phyloP scores from a whole-genome alignment of 2,797 vertebrate species.

The Falco biarmicus region DNA sequence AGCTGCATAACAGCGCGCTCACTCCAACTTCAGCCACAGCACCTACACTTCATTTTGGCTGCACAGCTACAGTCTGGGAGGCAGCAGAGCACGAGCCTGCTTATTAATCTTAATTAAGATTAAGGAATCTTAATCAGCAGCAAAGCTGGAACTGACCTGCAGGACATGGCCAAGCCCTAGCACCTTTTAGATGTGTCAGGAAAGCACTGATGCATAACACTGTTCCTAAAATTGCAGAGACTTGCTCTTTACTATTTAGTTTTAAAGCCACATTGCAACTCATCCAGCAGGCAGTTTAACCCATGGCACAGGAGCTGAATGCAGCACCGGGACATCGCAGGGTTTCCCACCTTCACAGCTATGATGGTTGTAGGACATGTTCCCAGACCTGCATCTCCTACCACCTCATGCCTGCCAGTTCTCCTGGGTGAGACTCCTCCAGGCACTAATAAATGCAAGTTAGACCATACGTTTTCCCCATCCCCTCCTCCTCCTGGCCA shows the following conservation, averaged over 20 bases:
- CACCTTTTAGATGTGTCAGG: not conserved
- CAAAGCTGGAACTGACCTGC: not conserved
- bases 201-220: not conserved
- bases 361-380: fast-evolving
- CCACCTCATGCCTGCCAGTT: not conserved
- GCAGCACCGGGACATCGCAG: not conserved
- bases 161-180: not conserved
- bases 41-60: not conserved
- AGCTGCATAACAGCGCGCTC: not conserved
- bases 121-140: not conserved
- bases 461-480: not conserved
- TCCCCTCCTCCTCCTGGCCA: not conserved
- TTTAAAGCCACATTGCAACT: not conserved
- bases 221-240: not conserved
- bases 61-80: not conserved
- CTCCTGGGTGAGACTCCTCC: not conserved
- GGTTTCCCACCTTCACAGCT: not conserved
- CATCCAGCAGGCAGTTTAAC: not conserved
- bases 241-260: not conserved
- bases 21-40: not conserved
- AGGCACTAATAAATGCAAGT: not conserved
- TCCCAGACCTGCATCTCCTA: not conserved
- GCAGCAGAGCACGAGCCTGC: not conserved
- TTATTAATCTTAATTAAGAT: too few relatives aligned
- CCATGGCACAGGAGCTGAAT: fast-evolving